Percentiles rank a stretch among this genome's conserved stretches.
These are phyloP conservation scores for Pocillopora verrucosa DNA, from an alignment of 64 coral and sea anemone species.

Conservation along the genomic window DNA sequence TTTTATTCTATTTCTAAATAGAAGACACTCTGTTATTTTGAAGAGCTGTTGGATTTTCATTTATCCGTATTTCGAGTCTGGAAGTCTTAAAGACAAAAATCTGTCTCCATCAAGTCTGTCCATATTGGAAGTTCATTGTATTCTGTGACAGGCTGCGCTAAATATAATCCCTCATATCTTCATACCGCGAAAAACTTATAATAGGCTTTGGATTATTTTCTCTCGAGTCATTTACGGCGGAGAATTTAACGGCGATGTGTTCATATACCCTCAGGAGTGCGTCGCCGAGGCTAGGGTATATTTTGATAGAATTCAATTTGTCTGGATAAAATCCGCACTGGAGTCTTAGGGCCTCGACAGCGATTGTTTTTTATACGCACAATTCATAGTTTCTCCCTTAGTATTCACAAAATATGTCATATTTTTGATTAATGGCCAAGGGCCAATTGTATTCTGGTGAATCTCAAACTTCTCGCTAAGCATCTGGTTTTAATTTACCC, in stretches of 20 bases:
- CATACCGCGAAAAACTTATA: slow-evolving; percentile 15
- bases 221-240: slow-evolving; percentile 28
- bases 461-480: slow-evolving; percentile 11
- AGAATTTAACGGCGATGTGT: slow-evolving; percentile 35
- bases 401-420: slow-evolving; percentile 28
- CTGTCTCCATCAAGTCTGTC: slow-evolving; percentile 30
- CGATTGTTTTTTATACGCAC: slow-evolving; percentile 14
- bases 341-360: neutral
- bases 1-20: neutral
- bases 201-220: slow-evolving; percentile 51
- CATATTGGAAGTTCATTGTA: slow-evolving; percentile 48
- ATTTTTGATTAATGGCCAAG: slow-evolving; percentile 43
- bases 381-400: slow-evolving; percentile 32
- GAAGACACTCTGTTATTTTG: slow-evolving; percentile 23
- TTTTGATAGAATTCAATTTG: slow-evolving; percentile 30
- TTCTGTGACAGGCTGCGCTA: slow-evolving; percentile 32
- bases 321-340: neutral
- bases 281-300: neutral
- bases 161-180: slow-evolving; percentile 48
- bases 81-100: slow-evolving; percentile 37
- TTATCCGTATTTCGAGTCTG: slow-evolving; percentile 44
- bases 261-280: neutral
- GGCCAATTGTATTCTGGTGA: slow-evolving; percentile 45
- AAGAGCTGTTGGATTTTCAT: slow-evolving; percentile 31
- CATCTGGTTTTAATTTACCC: slow-evolving; percentile 19